These are phyloP conservation scores for Caenorhabditis zanzibari DNA, from an alignment of 2,888 invertebrate genomes.

Conservation along the genomic window DNA sequence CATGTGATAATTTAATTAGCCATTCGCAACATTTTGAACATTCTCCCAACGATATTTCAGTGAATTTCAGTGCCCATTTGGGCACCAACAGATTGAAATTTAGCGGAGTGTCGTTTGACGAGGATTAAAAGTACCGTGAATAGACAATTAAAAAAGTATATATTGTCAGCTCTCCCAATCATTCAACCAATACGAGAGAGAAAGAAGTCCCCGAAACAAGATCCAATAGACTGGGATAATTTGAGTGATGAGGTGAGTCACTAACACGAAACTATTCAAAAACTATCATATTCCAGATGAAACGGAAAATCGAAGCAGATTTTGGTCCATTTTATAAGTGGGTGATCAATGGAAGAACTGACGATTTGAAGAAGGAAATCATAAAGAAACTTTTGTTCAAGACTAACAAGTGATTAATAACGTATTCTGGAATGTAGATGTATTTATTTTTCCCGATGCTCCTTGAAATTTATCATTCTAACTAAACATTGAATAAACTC, in stretches of 20 bases:
- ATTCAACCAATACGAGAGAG: constrained; percentile 60
- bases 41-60: too few relatives aligned
- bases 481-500: neutral
- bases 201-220: constrained; percentile 11
- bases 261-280: neutral
- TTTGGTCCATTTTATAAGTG: constrained; percentile 71
- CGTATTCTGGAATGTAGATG: neutral
- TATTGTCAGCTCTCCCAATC: constrained; percentile 55
- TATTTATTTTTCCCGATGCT: neutral
- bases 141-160: too few relatives aligned
- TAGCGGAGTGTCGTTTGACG: too few relatives aligned
- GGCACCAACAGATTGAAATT: too few relatives aligned
- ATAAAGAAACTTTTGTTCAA: constrained; percentile 66
- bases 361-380: constrained; percentile 66
- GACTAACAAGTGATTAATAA: constrained; percentile 29
- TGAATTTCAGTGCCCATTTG: too few relatives aligned
- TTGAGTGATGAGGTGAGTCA: constrained; percentile 43
- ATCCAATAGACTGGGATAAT: constrained; percentile 52
- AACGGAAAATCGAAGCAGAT: constrained; percentile 57
- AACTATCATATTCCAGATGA: constrained; percentile 51
- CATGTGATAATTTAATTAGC: too few relatives aligned
- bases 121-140: too few relatives aligned
- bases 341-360: constrained; percentile 67
- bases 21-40: too few relatives aligned
- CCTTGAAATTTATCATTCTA: neutral